phyloP scores from a whole-genome alignment of 2,113 vertebrate species.

The Telmatochromis brachygnathus region DNA sequence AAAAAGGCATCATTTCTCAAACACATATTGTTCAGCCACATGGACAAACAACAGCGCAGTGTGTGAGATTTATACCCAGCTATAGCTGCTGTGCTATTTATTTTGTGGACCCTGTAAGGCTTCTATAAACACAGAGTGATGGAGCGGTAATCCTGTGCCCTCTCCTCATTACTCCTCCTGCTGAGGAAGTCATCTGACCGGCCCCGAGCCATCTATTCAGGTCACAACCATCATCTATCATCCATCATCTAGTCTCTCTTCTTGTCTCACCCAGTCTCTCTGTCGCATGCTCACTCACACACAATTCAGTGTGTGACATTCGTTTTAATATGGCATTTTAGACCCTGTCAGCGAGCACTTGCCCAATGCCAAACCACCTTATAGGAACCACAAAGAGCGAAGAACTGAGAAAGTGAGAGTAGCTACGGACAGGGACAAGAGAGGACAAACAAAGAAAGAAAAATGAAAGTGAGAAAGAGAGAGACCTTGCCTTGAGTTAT shows the following conservation, averaged over 20 bases:
- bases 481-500: slow-evolving; percentile 55
- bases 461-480: neutral
- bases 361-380: slow-evolving; percentile 8
- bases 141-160: slow-evolving; percentile 42
- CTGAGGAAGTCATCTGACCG: slow-evolving; percentile 51
- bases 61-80: slow-evolving; percentile 3
- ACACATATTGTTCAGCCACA: neutral
- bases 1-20: neutral
- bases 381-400: slow-evolving; percentile 1
- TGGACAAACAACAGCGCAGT: neutral
- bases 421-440: neutral
- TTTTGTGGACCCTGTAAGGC: slow-evolving; percentile 16
- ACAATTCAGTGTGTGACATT: slow-evolving; percentile 21
- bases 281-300: slow-evolving; percentile 6
- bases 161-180: slow-evolving; percentile 48
- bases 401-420: slow-evolving; percentile 1
- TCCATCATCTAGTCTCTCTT: slow-evolving; percentile 30
- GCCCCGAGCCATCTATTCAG: slow-evolving; percentile 46
- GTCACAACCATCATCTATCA: slow-evolving; percentile 59
- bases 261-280: neutral
- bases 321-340: slow-evolving; percentile 42
- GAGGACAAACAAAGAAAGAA: neutral
- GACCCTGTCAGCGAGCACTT: slow-evolving; percentile 28
- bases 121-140: slow-evolving; percentile 45
- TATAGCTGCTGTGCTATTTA: slow-evolving; percentile 26